Percentiles rank a stretch among this genome's conserved stretches.
Conservation (phyloP, 2,113 vertebrate species). For the Dipodomys spectabilis region DNA sequence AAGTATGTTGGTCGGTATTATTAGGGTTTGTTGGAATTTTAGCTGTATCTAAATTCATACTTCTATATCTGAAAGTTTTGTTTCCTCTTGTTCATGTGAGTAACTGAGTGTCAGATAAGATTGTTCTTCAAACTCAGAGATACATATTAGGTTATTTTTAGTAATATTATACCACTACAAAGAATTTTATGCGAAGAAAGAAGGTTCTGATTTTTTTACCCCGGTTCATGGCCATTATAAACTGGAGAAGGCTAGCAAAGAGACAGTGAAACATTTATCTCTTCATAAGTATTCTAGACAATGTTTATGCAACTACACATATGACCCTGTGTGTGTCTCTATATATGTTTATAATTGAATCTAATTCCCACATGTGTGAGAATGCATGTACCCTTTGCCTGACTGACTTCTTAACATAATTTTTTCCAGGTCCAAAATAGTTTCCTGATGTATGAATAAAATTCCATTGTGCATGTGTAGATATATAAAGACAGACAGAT, state of each 20-base stretch:
- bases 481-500: too few relatives aligned
- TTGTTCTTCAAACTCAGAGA: slow-evolving; percentile 8
- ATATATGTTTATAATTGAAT: too few relatives aligned
- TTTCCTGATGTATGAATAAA: too few relatives aligned
- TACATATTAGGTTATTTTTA: not conserved
- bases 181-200: not conserved
- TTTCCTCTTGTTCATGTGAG: not conserved
- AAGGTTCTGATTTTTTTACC: not conserved
- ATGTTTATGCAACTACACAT: too few relatives aligned
- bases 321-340: too few relatives aligned
- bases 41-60: not conserved
- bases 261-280: not conserved
- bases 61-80: not conserved
- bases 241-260: not conserved
- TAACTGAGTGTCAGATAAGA: not conserved
- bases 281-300: not conserved
- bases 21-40: not conserved
- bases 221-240: not conserved
- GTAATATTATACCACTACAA: not conserved
- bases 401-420: too few relatives aligned
- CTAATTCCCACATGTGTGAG: too few relatives aligned
- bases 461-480: too few relatives aligned
- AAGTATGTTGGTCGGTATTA: not conserved
- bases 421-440: too few relatives aligned
- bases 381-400: too few relatives aligned